Conservation (phyloP, 2,888 invertebrate genomes). For the Marronus borbonicus region DNA sequence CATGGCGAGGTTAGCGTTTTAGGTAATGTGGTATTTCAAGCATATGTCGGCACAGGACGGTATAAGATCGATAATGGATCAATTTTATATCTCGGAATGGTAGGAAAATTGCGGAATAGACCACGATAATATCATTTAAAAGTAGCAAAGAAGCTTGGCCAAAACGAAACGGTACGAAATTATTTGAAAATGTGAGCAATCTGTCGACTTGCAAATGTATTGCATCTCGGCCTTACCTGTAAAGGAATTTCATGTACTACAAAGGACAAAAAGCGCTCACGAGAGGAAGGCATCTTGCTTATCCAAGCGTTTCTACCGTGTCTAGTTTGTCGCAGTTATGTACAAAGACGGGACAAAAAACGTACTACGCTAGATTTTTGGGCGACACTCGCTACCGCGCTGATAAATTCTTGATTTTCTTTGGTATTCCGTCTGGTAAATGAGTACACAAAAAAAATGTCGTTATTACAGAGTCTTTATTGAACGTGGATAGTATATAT, state of each 20-base stretch:
- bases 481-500: too few relatives aligned
- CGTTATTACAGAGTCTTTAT: neutral
- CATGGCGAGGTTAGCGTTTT: neutral
- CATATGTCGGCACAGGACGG: neutral
- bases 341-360: constrained; percentile 5
- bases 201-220: constrained; percentile 7
- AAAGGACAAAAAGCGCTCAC: constrained; percentile 11
- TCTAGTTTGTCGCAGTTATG: constrained; percentile 5
- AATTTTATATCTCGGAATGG: neutral
- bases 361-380: neutral
- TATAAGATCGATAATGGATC: constrained; percentile 8
- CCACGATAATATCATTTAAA: neutral
- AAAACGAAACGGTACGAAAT: constrained; percentile 13
- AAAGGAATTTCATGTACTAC: constrained; percentile 20
- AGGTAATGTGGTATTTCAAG: neutral
- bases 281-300: constrained; percentile 10
- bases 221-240: neutral
- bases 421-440: neutral
- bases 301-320: constrained; percentile 1
- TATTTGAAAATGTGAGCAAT: constrained; percentile 18
- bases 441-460: neutral
- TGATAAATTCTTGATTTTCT: neutral
- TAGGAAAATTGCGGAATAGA: neutral
- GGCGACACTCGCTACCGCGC: neutral
- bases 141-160: neutral